Base-by-base conservation (phyloP, 2,888 invertebrate genomes). In the Tinea semifulvella region DNA sequence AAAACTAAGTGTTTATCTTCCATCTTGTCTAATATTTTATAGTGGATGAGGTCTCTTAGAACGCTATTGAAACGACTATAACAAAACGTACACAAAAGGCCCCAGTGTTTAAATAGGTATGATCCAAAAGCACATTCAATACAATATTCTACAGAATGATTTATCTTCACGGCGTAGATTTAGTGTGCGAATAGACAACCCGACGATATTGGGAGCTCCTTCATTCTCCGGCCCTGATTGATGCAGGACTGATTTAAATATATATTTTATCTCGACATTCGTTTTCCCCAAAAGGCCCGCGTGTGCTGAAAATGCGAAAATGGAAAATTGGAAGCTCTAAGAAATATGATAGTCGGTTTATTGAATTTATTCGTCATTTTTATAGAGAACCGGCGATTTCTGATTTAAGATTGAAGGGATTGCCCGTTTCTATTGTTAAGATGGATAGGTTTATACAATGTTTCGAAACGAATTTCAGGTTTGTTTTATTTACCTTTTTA, bases 251-350 rank as follows among this genome's bases (percentile, higher is more conserved):
- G 43, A 43, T 43, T 43, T 43, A 28, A 43, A 43, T 43, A 43
- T 43, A 43, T 43, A 43, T 43, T 43, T 43, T 43, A 31, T 43
- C 28, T 43, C 43, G 43, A 43, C 43, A 43, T 40, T 40, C 40
- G 40, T 40, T 40, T 40, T 14, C 40, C 40, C 14, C 14, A 13
- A 20, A 22, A 8, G 22, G 40, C 13, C 22, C 38, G 40, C 40
- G 40, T 40, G 40, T 40, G 40, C 40, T 40, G 40, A 40, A 40
- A 40, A 22, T 22, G 40, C 40, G 40, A 40, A 40, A 40, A 40
- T 40, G 20, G 39, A 19, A 39, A 39, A 39, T 39, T 39, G 39
- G 22, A 22, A 40, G 11, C 13, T 20, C 22, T 40, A 40, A 40
- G 40, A 40, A 40, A 40, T 40, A 40, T 40, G 40, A 40, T 40